Evolutionary conservation across 2,888 invertebrate genomes (phyloP).

Genomic region (Emmelina monodactyla): DNA sequence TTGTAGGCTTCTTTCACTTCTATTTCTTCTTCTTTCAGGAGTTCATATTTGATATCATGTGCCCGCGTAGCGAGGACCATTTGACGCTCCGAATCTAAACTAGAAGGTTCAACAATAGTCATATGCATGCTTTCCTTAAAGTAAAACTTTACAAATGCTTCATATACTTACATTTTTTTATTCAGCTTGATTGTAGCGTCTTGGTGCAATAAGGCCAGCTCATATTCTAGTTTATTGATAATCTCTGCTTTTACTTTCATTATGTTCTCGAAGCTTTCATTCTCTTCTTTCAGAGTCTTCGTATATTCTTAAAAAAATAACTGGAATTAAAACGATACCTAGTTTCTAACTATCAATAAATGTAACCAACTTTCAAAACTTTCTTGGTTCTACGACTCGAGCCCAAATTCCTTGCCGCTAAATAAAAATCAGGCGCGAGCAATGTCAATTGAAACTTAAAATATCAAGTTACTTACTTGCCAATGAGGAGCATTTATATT

Average conservation of each 20-base stretch:
- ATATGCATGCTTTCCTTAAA: too few relatives aligned
- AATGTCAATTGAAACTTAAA: too few relatives aligned
- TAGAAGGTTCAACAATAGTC: slow-evolving; percentile 21
- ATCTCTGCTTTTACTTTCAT: slow-evolving; percentile 29
- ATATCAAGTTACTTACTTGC: too few relatives aligned
- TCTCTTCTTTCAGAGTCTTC: slow-evolving; percentile 26
- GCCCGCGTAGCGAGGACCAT: slow-evolving; percentile 59
- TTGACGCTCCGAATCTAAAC: slow-evolving; percentile 53
- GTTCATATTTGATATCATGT: slow-evolving; percentile 49
- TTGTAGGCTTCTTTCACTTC: slow-evolving; percentile 46
- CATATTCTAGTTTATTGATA: slow-evolving; percentile 30
- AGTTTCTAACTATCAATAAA: too few relatives aligned
- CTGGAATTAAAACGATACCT: too few relatives aligned
- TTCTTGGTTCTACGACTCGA: too few relatives aligned
- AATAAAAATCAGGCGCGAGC: too few relatives aligned
- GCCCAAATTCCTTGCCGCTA: too few relatives aligned
- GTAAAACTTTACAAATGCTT: neutral
- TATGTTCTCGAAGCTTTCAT: slow-evolving; percentile 27
- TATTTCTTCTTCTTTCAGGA: slow-evolving; percentile 55
- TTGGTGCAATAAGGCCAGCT: slow-evolving; percentile 20
- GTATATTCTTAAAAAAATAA: slow-evolving; percentile 23
- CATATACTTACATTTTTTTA: slow-evolving; percentile 40
- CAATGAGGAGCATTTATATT: neutral
- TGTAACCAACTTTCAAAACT: too few relatives aligned
- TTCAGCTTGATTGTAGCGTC: slow-evolving; percentile 26